A percentile compares a stretch with the other conserved stretches of the same genome.
Evolutionary conservation across 2,113 vertebrate genomes (phyloP).

Genomic region (Scolopax mira): DNA sequence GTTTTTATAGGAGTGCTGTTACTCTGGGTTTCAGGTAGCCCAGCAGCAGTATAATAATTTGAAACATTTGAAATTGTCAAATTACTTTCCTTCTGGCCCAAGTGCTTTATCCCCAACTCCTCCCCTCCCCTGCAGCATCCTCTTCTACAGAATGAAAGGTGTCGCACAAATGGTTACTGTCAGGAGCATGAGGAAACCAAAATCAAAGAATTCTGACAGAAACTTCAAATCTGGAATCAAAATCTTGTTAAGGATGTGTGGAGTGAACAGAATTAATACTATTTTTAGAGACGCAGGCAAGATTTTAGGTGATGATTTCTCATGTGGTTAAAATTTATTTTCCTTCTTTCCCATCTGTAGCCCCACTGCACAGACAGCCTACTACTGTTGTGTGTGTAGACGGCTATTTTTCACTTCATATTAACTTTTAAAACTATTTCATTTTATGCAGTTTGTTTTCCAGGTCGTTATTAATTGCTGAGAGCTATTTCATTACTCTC

Average conservation of each 20-base stretch:
- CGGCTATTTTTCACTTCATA: background rate
- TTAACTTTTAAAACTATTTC: background rate
- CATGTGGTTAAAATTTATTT: background rate
- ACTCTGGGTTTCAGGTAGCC: background rate
- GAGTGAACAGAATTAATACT: background rate
- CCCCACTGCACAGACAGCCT: background rate
- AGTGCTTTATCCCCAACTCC: background rate
- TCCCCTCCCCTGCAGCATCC: background rate
- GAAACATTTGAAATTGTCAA: background rate
- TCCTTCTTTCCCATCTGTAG: background rate
- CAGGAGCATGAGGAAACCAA: background rate
- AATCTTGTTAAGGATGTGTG: background rate
- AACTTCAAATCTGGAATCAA: background rate
- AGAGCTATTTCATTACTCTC: slow-evolving; percentile 41
- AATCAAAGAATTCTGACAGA: background rate
- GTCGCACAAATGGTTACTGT: background rate
- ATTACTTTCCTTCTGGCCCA: background rate
- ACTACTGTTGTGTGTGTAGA: background rate
- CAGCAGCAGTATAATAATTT: background rate
- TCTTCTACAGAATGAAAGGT: background rate
- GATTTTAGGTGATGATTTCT: background rate
- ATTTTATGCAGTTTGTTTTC: slow-evolving; percentile 37
- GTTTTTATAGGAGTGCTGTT: background rate
- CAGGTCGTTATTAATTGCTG: slow-evolving; percentile 42
- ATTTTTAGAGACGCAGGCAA: background rate